Conservation (phyloP, 2,888 invertebrate genomes). For the Trichacis sp. region DNA sequence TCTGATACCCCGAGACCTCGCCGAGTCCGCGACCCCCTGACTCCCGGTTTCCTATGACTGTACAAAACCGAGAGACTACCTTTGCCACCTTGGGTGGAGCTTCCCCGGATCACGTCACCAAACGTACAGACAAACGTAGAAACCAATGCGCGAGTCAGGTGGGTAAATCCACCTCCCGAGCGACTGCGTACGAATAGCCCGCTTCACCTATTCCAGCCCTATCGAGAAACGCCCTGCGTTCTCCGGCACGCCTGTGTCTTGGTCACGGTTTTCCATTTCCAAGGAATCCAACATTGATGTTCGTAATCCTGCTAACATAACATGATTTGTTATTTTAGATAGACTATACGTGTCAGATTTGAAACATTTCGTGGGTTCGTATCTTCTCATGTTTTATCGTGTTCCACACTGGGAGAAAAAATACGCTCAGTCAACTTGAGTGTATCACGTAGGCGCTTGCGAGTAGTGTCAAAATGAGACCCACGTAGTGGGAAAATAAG, state of each 20-base stretch:
- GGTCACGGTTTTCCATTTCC: not conserved
- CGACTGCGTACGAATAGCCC: constrained; percentile 58
- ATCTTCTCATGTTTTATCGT: too few species aligned
- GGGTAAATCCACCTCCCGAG: constrained; percentile 43
- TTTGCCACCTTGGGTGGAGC: constrained; percentile 63
- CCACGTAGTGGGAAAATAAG: too few species aligned
- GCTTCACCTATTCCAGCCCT: constrained; percentile 40
- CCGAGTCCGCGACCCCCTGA: constrained; percentile 30
- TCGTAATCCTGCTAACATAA: too few species aligned
- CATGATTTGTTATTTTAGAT: too few species aligned
- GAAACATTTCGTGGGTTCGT: too few species aligned
- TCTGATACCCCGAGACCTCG: constrained; percentile 26
- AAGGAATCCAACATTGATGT: not conserved
- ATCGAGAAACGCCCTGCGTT: constrained; percentile 38
- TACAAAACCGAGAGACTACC: constrained; percentile 39
- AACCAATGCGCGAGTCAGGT: constrained; percentile 61
- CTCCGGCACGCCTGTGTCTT: constrained; percentile 33
- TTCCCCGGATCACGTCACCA: constrained; percentile 62
- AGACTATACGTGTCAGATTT: too few species aligned
- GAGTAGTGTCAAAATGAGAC: too few species aligned
- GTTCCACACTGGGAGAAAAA: too few species aligned
- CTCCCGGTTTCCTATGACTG: constrained; percentile 21
- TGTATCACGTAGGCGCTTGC: too few species aligned
- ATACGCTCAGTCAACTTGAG: too few species aligned
- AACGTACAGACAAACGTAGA: constrained; percentile 66